phyloP scores from a whole-genome alignment of 2,797 vertebrate species.

The Oryzias sinensis region DNA sequence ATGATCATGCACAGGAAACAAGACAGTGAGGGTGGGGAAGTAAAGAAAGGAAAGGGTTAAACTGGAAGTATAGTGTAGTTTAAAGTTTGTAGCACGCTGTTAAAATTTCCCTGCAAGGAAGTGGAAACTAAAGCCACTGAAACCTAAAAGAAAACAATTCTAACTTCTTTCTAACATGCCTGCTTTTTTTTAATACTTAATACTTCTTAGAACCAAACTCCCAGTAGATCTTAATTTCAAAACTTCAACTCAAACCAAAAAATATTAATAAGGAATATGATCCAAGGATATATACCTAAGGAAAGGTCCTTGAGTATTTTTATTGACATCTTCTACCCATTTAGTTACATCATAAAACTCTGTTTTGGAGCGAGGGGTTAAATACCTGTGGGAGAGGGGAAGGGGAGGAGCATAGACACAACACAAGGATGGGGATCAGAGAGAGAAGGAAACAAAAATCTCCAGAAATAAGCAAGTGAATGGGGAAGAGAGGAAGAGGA shows the following conservation, averaged over 20 bases:
- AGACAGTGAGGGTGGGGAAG: conserved; percentile 31
- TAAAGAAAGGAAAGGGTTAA: conserved; percentile 50
- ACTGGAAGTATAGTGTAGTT: conserved; percentile 28
- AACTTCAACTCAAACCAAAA: conserved; percentile 62
- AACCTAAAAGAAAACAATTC: conserved; percentile 28
- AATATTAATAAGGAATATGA: conserved; percentile 46
- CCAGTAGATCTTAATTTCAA: conserved; percentile 65
- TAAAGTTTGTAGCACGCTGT: conserved; percentile 26
- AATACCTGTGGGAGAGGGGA: conserved; percentile 93
- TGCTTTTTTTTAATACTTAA: conserved; percentile 12
- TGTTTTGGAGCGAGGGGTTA: conserved; percentile 99
- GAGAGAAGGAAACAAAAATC: conserved; percentile 66
- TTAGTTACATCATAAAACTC: conserved; percentile 99
- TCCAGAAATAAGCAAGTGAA: conserved; percentile 68
- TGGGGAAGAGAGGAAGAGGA: conserved; percentile 72
- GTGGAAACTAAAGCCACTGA: conserved; percentile 34
- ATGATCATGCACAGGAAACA: conserved; percentile 68
- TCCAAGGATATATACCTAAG: conserved; percentile 86
- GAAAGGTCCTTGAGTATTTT: conserved; percentile 98
- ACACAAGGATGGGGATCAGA: conserved; percentile 83
- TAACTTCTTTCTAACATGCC: conserved; percentile 45
- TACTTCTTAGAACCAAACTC: conserved; percentile 9
- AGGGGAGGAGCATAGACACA: conserved; percentile 80
- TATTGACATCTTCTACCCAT: conserved; percentile 99
- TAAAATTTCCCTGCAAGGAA: conserved; percentile 16